Conservation (phyloP, 2,888 invertebrate genomes). For the Furcula furcula region DNA sequence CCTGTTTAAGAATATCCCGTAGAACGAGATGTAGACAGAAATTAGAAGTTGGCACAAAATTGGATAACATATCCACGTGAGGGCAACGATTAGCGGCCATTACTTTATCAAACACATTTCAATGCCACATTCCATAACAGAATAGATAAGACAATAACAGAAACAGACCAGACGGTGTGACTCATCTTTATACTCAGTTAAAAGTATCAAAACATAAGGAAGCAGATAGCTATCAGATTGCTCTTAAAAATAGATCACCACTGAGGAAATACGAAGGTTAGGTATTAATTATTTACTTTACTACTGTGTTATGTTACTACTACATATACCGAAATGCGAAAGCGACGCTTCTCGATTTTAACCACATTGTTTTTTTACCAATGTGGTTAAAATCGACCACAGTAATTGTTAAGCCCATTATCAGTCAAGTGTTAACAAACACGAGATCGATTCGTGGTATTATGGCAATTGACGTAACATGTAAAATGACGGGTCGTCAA, state of each 20-base stretch:
- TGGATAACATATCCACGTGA: no score
- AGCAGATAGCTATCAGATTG: slow-evolving; percentile 19
- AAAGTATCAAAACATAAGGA: slow-evolving; percentile 27
- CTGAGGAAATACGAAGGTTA: slow-evolving; percentile 25
- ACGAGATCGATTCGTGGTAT: not conserved
- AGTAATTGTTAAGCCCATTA: not conserved
- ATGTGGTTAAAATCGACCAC: not conserved
- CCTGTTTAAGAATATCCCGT: no score
- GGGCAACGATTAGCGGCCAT: slow-evolving; percentile 1
- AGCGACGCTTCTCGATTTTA: no score
- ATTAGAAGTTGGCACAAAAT: no score
- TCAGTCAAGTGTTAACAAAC: slow-evolving; percentile 1
- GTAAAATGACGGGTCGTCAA: no score
- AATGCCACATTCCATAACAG: slow-evolving; percentile 18
- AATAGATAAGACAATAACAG: slow-evolving; percentile 28
- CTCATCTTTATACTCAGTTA: slow-evolving; percentile 23
- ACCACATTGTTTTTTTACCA: no score
- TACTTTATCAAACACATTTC: slow-evolving; percentile 20
- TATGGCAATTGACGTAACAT: not conserved
- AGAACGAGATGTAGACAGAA: no score
- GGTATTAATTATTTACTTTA: not conserved
- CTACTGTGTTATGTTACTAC: no score
- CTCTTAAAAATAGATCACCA: slow-evolving; percentile 26
- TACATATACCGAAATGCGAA: no score
- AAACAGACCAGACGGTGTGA: slow-evolving; percentile 23